Base-by-base conservation (phyloP, 1,140 invertebrate species). In the Caenorhabditis remanei region DNA sequence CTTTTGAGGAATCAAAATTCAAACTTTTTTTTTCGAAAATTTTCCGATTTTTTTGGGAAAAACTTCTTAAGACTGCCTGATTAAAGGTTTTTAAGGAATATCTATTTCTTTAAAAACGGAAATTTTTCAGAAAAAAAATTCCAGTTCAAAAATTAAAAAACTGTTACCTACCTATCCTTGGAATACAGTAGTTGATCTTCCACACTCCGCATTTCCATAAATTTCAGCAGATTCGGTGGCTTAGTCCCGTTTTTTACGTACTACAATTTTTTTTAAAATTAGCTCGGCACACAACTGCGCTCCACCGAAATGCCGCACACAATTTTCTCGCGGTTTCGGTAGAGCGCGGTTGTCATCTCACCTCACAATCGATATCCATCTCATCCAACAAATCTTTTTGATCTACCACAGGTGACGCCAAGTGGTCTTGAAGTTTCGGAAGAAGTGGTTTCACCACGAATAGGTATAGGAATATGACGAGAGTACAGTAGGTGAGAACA, bases 161-260 rank as follows among this genome's bases (percentile, higher is more conserved):
- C n/a, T n/a, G n/a, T 41, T 13, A 41, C 32, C 40, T 46, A 48
- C 65, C 65, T 43, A 21, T 71, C 41, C 16, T 16, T 46, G 1
- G 65, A 11, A 46, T 71, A 71, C 41, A 71, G 41, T 71, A 71
- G n/a, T 16, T 16, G 40, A 21, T 71, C 65, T 32, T 71, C 65
- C 11, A 71, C 9, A 21, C 2, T 43, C 41, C 65, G 3, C 4
- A 40, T 63, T 8, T 11, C 11, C 8, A 13, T 24, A 32, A 14
- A 11, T 21, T 11, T 9, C 8, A 32, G 4, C 8, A 9, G 5
- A 1, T 7, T 63, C 8, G 7, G 9, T 3, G 61, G 61, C 3
- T 40, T 8, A 32, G 21, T 63, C 11, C 61, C 61, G 21, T 63
- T 63, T 32, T 32, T 24, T 0, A 63, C 61, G 8, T 8, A 13